Percentiles rank a stretch among this genome's conserved stretches.
phyloP scores from a whole-genome alignment of 92 coral and sea anemone species.

The Porites evermanni region DNA sequence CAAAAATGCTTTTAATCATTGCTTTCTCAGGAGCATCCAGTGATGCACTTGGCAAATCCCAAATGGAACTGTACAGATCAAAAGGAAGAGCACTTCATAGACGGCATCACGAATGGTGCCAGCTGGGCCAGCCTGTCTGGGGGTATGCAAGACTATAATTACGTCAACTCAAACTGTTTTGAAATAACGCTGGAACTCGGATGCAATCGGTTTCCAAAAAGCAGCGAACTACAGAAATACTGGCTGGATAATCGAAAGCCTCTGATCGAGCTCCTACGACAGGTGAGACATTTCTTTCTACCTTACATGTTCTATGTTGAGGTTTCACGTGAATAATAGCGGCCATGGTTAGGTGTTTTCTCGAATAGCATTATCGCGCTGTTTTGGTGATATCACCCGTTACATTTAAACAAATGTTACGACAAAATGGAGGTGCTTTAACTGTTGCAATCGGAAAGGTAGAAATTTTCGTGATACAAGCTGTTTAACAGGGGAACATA shows the following conservation, averaged over 20 bases:
- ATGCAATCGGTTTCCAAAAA: slow-evolving; percentile 91
- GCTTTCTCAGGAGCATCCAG: slow-evolving; percentile 75
- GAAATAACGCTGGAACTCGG: slow-evolving; percentile 96
- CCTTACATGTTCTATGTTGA: too few relatives aligned
- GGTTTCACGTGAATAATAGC: too few relatives aligned
- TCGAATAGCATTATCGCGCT: too few relatives aligned
- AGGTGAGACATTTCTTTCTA: slow-evolving; percentile 57
- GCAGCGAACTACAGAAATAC: slow-evolving; percentile 76
- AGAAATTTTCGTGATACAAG: too few relatives aligned
- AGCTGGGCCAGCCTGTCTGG: slow-evolving; percentile 97
- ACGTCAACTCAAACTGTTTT: slow-evolving; percentile 94
- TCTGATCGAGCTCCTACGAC: slow-evolving; percentile 70
- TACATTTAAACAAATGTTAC: too few relatives aligned
- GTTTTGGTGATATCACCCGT: too few relatives aligned
- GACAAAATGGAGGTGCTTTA: too few relatives aligned
- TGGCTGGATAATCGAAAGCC: slow-evolving; percentile 89
- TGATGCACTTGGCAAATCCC: slow-evolving; percentile 98
- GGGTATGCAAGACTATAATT: slow-evolving; percentile 99
- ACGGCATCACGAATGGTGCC: slow-evolving; percentile 98
- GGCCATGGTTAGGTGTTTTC: too few relatives aligned
- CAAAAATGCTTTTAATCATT: neutral
- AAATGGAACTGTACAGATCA: slow-evolving; percentile 89
- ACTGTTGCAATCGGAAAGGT: too few relatives aligned
- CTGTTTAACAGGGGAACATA: too few relatives aligned
- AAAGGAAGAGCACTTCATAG: slow-evolving; percentile 88